phyloP scores from a whole-genome alignment of 2,113 vertebrate genomes.

The Prolemur simus region DNA sequence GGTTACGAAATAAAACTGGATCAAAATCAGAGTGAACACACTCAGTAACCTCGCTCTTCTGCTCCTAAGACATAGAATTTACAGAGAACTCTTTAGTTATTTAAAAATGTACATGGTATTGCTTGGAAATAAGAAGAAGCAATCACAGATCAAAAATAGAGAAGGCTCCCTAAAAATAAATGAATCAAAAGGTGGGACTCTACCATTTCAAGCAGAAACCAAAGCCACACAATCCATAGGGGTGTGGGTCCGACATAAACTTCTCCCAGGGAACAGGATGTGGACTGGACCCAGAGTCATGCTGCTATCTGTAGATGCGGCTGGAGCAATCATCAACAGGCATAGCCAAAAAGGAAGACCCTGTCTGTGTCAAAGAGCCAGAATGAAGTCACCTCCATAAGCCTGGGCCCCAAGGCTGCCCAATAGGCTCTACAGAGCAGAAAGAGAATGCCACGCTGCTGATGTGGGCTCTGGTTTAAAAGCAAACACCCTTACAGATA shows the following conservation, averaged over 20 bases:
- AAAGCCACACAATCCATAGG: background rate
- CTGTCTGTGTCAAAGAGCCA: background rate
- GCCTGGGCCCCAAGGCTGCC: background rate
- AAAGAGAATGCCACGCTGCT: background rate
- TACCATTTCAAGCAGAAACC: background rate
- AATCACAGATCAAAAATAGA: slow-evolving; percentile 32
- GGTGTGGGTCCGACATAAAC: background rate
- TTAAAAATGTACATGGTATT: background rate
- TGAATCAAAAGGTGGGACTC: background rate
- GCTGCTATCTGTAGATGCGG: background rate
- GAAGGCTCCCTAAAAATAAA: background rate
- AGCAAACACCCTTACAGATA: background rate
- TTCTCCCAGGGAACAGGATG: no score
- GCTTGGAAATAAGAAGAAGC: background rate
- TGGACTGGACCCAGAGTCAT: background rate
- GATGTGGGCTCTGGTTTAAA: background rate
- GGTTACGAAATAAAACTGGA: slow-evolving; percentile 25
- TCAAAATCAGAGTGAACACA: slow-evolving; percentile 16
- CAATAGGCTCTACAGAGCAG: accelerated
- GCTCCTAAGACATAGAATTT: background rate
- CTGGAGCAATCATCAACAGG: background rate
- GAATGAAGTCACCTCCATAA: background rate
- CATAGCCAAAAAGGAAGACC: background rate
- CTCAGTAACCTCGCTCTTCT: background rate
- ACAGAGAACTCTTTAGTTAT: background rate